Evolutionary conservation across 1,140 invertebrate genomes (phyloP), one percentile per base, ranked within the genome.

Genomic region (Trigoniulus corallinus): DNA sequence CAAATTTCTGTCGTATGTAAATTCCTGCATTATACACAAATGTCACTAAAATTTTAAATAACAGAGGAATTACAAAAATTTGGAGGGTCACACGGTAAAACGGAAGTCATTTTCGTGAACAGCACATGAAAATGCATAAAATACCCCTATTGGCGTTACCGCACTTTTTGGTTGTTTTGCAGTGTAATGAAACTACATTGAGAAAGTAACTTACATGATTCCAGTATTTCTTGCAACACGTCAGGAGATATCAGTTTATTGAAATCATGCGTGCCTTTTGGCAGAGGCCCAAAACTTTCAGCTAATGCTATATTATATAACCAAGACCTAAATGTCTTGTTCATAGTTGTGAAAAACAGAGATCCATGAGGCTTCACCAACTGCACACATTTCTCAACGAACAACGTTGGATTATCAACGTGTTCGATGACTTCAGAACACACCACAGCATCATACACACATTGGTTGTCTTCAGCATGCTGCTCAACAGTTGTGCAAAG

Each of bases 341-440:
- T 95, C 3, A 93, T 72, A 1, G 93, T 96, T 7, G 94, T 96
- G 47, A 97, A 70, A 64, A 96, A 94, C 49, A 96, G 70, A 1
- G 81, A 87, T n/a, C 91, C 91, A 3, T 80, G 78, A 10, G 85
- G 82, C 70, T 78, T 92, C 1, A 91, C 61, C 1, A 80, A 64
- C 23, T 75, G 62, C n/a, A 77, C 68, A 62, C 85, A 88, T 41
- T 69, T 66, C 60, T 78, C 68, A 3, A 98, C 59, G 71, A 97
- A 94, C 1, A 73, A 61, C 37, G 80, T 71, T 47, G 82, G 74
- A 61, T 88, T 72, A 13, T 72, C 61, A 0, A 98, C 82, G 71
- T 98, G 94, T 65, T 98, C 94, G 51, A 97, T 67, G 0, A 97
- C 78, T 72, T 97, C 89, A 3, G 88, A 91, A 1, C 78, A 75